These are phyloP conservation scores for Gallinago nigripennis DNA, from an alignment of 2,797 vertebrate genomes.

Conservation along the genomic window DNA sequence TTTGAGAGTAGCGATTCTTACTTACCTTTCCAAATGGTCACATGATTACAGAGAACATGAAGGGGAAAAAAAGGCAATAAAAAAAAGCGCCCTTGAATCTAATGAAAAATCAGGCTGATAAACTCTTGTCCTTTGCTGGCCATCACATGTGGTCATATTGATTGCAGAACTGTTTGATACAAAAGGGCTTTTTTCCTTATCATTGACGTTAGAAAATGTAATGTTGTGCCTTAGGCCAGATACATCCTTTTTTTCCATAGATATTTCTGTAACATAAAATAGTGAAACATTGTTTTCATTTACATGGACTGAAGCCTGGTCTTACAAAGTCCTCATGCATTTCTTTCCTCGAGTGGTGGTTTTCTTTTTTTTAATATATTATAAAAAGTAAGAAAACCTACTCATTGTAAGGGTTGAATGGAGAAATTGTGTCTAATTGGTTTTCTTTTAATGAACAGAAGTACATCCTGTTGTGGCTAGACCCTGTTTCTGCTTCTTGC, in stretches of 20 bases:
- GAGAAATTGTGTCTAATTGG: not conserved
- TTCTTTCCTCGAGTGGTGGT: not conserved
- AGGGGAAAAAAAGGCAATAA: not conserved
- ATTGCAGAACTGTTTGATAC: slow-evolving; percentile 48
- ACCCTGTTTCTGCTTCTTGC: not conserved
- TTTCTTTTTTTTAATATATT: not conserved
- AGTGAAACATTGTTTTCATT: slow-evolving; percentile 48
- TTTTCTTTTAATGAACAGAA: not conserved
- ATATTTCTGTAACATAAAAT: slow-evolving; percentile 17
- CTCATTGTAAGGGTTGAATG: not conserved
- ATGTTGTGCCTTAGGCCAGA: slow-evolving; percentile 46
- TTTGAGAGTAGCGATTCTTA: not conserved
- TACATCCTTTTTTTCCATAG: not conserved
- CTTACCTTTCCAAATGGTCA: slow-evolving; percentile 24
- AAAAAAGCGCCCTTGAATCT: not conserved
- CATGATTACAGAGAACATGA: slow-evolving; percentile 27
- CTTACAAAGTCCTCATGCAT: not conserved
- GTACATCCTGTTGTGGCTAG: not conserved
- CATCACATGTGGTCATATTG: slow-evolving; percentile 62
- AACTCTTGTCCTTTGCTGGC: slow-evolving; percentile 33
- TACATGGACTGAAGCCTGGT: not conserved
- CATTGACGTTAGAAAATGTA: slow-evolving; percentile 33
- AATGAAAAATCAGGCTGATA: slow-evolving; percentile 36
- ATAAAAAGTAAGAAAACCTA: not conserved
- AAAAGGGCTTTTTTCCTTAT: slow-evolving; percentile 22